Conservation (phyloP, 2,797 vertebrate species). For the Petrocephalus schoutedeni region DNA sequence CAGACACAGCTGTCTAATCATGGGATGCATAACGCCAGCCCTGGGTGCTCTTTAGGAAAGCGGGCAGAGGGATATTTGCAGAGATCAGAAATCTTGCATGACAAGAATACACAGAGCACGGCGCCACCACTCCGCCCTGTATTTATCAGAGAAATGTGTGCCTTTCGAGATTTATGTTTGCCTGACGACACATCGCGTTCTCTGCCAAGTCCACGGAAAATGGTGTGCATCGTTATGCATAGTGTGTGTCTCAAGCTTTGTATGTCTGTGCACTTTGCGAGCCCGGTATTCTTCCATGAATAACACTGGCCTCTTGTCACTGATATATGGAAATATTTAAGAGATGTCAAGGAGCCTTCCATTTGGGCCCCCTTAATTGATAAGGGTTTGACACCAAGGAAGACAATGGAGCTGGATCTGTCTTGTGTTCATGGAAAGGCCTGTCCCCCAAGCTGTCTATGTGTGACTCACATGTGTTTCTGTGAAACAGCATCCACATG, state of each 20-base stretch:
- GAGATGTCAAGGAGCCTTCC: not conserved
- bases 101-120: not conserved
- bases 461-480: not conserved
- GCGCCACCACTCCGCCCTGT: not conserved
- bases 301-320: not conserved
- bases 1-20: constrained; percentile 29
- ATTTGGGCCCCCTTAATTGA: not conserved
- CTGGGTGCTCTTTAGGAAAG: constrained; percentile 9
- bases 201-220: not conserved
- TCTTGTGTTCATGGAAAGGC: not conserved
- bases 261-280: not conserved
- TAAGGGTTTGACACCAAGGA: not conserved
- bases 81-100: constrained; percentile 6
- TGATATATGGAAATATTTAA: not conserved
- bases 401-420: not conserved
- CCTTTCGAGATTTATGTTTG: not conserved
- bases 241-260: not conserved
- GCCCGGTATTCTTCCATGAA: not conserved
- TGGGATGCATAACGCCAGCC: constrained; percentile 8
- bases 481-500: not conserved
- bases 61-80: not conserved
- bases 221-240: not conserved
- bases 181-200: not conserved
- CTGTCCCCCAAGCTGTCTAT: not conserved
- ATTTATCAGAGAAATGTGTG: not conserved